phyloP scores from a whole-genome alignment of 2,888 invertebrate genomes.

The Thecophora atra region DNA sequence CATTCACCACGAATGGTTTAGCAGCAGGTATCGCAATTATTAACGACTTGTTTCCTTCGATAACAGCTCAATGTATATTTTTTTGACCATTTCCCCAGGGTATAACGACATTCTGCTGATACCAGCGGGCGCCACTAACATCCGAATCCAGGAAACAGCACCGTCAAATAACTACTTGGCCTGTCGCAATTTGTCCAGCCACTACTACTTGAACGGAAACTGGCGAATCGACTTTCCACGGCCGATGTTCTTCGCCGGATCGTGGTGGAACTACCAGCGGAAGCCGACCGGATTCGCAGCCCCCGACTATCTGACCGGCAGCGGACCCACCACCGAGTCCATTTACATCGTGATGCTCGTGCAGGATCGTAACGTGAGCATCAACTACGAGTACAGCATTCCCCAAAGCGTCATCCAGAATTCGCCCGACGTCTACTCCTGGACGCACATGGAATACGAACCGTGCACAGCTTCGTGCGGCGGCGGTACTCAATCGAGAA shows the following conservation, averaged over 20 bases:
- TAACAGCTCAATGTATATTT: not conserved
- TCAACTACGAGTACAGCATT: slow-evolving; percentile 90
- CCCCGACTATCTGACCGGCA: slow-evolving; percentile 83
- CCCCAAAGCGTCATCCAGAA: slow-evolving; percentile 76
- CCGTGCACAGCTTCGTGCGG: slow-evolving; percentile 89
- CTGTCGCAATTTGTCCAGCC: slow-evolving; percentile 80
- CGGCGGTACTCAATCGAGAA: slow-evolving; percentile 83
- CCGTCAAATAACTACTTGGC: slow-evolving; percentile 93
- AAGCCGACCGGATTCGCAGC: slow-evolving; percentile 82
- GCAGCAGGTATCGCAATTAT: slow-evolving; percentile 71
- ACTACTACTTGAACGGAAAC: slow-evolving; percentile 93
- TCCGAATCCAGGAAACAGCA: slow-evolving; percentile 79
- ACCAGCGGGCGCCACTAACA: slow-evolving; percentile 92
- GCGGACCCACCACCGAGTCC: slow-evolving; percentile 91
- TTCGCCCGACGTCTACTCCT: slow-evolving; percentile 81
- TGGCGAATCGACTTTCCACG: slow-evolving; percentile 93
- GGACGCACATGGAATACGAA: slow-evolving; percentile 77
- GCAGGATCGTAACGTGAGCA: slow-evolving; percentile 84
- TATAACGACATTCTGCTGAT: slow-evolving; percentile 86
- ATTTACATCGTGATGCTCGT: slow-evolving; percentile 85
- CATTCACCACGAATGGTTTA: slow-evolving; percentile 77
- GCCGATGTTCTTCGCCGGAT: slow-evolving; percentile 80
- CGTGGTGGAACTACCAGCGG: slow-evolving; percentile 88
- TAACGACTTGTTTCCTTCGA: not conserved
- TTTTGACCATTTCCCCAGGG: not conserved